Conservation (phyloP, 2,797 vertebrate genomes). For the Clarias fuscus region DNA sequence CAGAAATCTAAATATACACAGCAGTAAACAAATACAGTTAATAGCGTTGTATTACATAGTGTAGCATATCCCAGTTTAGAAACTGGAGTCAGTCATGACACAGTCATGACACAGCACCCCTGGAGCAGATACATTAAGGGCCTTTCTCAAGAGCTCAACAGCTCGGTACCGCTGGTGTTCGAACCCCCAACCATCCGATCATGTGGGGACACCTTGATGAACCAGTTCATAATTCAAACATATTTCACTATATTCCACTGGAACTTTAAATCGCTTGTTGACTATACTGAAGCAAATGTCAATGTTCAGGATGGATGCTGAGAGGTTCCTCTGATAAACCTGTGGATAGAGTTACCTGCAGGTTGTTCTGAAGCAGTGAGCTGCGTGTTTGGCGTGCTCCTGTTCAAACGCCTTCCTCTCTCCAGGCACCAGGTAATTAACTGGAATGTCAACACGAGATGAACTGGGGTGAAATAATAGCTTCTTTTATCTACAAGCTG, state of each 20-base stretch:
- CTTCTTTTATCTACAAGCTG: slow-evolving; percentile 65
- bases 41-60: no score
- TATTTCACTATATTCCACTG: background rate
- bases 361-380: slow-evolving; percentile 48
- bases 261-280: slow-evolving; percentile 1
- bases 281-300: slow-evolving; percentile 30
- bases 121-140: no score
- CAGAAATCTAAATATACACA: background rate
- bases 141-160: no score
- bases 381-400: slow-evolving; percentile 51
- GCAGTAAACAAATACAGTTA: background rate
- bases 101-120: no score
- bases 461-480: slow-evolving; percentile 67
- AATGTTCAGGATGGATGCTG: slow-evolving; percentile 46
- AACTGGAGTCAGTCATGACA: no score
- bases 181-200: no score
- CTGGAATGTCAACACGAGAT: slow-evolving; percentile 67
- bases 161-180: no score
- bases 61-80: no score
- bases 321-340: slow-evolving; percentile 48
- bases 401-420: slow-evolving; percentile 44
- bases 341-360: slow-evolving; percentile 53
- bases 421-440: slow-evolving; percentile 64
- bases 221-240: background rate
- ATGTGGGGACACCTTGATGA: background rate